These are phyloP conservation scores for Paramormyrops hopkinsi DNA, from an alignment of 2,797 vertebrate species.

Conservation along the genomic window DNA sequence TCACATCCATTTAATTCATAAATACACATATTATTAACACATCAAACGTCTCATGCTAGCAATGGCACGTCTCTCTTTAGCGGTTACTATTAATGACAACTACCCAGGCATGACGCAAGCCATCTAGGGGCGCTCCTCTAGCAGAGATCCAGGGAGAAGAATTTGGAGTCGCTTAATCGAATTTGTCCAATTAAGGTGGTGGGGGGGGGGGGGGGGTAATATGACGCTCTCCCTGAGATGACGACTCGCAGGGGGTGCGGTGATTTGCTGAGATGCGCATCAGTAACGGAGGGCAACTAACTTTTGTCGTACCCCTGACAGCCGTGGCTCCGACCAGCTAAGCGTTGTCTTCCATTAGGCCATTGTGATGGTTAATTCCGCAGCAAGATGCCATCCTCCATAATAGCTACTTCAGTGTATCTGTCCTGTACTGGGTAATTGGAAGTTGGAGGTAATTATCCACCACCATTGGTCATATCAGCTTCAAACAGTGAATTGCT, in stretches of 20 bases:
- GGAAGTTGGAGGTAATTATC: not conserved
- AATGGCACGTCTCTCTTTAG: conserved; percentile 20
- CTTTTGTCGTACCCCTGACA: not conserved
- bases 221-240: conserved; percentile 1
- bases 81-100: conserved; percentile 20
- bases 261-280: not conserved
- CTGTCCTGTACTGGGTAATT: not conserved
- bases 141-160: not conserved
- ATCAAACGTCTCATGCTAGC: conserved; percentile 21
- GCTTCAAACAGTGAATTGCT: not conserved
- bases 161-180: conserved; percentile 23
- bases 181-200: conserved; percentile 21
- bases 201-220: not conserved
- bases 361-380: not conserved
- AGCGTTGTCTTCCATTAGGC: not conserved
- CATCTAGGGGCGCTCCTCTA: conserved; percentile 10
- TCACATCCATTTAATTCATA: conserved; percentile 23
- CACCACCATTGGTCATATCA: not conserved
- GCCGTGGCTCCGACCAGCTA: not conserved
- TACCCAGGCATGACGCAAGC: conserved; percentile 16
- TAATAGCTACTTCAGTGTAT: not conserved
- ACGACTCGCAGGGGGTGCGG: not conserved
- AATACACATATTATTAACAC: conserved; percentile 27
- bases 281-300: not conserved
- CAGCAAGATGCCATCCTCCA: not conserved